Evolutionary conservation across 1,140 invertebrate species (phyloP).

Genomic region (Ptiloglossa arizonensis): DNA sequence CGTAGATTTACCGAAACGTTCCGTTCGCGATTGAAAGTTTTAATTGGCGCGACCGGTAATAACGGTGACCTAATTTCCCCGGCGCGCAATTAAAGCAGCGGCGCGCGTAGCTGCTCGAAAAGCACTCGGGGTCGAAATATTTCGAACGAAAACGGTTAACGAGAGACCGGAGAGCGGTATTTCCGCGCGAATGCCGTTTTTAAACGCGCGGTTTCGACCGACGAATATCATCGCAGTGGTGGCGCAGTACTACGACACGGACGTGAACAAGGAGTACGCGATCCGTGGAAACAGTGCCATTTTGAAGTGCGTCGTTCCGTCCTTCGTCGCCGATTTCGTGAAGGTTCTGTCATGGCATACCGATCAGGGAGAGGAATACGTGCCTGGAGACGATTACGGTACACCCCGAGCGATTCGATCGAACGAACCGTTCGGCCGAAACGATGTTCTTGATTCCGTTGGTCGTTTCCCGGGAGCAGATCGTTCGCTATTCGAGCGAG

Average conservation of each 20-base stretch:
- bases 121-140: not conserved
- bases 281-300: constrained; percentile 95
- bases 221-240: constrained; percentile 87
- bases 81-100: not conserved
- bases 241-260: constrained; percentile 92
- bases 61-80: constrained; percentile 29
- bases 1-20: too few species aligned
- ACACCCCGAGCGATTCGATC: constrained; percentile 28
- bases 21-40: not conserved
- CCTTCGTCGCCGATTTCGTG: constrained; percentile 96
- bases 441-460: too few species aligned
- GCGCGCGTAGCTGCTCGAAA: not conserved
- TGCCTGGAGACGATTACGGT: constrained; percentile 86
- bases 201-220: not conserved
- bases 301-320: constrained; percentile 95
- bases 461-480: constrained; percentile 49
- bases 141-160: not conserved
- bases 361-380: constrained; percentile 88
- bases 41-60: not conserved
- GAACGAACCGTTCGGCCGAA: not conserved
- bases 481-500: not conserved
- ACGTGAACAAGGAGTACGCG: constrained; percentile 95
- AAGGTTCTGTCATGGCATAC: constrained; percentile 94
- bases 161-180: constrained; percentile 32
- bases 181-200: not conserved